Conservation (phyloP, 1,140 invertebrate species). For the Drosophila oshimai region DNA sequence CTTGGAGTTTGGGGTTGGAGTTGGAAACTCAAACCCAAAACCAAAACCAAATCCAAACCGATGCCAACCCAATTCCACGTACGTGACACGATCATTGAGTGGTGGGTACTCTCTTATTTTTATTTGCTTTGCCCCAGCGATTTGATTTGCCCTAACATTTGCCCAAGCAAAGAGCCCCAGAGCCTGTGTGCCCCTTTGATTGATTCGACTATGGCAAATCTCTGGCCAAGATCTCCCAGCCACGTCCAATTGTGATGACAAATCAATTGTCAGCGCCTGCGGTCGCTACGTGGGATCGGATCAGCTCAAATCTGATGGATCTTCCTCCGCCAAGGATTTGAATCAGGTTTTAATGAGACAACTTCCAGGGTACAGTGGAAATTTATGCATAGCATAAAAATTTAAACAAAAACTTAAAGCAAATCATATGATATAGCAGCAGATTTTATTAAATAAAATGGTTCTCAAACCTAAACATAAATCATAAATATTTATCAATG, state of each 20-base stretch:
- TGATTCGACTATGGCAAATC: conserved; percentile 63
- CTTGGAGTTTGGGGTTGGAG: background rate
- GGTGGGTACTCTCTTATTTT: conserved; percentile 18
- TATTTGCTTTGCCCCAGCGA: conserved; percentile 35
- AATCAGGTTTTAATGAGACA: background rate
- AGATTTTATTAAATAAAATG: too few relatives aligned
- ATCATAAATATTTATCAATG: too few relatives aligned
- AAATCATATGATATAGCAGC: too few relatives aligned
- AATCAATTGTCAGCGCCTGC: conserved; percentile 59
- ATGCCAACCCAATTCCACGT: conserved; percentile 75
- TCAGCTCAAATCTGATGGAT: background rate
- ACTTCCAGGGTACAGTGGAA: too few relatives aligned
- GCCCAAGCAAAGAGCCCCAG: too few relatives aligned
- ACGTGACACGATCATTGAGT: conserved; percentile 75
- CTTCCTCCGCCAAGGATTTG: background rate
- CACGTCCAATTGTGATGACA: conserved; percentile 60
- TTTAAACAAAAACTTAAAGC: too few relatives aligned
- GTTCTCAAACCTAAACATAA: too few relatives aligned
- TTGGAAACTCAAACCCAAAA: background rate
- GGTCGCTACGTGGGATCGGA: conserved; percentile 24
- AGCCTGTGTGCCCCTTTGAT: conserved; percentile 20
- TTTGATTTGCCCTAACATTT: conserved; percentile 34
- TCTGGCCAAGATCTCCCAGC: conserved; percentile 22
- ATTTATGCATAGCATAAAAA: too few relatives aligned
- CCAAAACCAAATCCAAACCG: conserved; percentile 22